Evolutionary conservation across 2,113 vertebrate species (phyloP), one percentile per base, ranked within the genome.

Genomic region (Benitochromis conjunctus): DNA sequence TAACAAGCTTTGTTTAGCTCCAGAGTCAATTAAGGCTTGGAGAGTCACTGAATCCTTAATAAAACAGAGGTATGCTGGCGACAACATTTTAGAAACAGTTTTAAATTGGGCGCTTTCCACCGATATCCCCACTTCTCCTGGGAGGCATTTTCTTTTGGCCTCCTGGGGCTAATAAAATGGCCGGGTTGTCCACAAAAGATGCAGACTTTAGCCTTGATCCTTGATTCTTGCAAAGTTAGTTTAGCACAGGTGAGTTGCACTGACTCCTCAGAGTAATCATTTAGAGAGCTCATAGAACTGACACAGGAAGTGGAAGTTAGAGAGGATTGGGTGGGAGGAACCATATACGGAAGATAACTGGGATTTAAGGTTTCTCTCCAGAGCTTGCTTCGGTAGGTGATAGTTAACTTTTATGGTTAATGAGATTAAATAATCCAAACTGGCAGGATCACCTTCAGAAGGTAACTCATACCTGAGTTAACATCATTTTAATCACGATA

Each of bases 291-390:
- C 4, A 10, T 38, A 64, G 34, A 21, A 29, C 2, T 0, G 41
- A 18, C 14, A 18, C 14, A 0, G 1, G 14, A 74, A 74, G 66
- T 48, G 41, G 24, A 74, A 29, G 66, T 26, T 46, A 48, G 41
- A 48, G 21, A 29, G 14, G 0, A 71, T 48, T 0, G 0, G 66
- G 24, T 29, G 24, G 9, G 9, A 0, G 64, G n/a, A 43, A 24
- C n/a, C 0, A 64, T 12, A 1, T 18, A 38, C 19, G 13, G 36
- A 0, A 0, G n/a, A 43, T 43, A 43, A 24, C 36, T 69, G 64
- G 36, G 9, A 69, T 2, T 24, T 69, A 12, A 9, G 1, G 64
- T 69, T 69, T 4, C 0, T 43, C 12, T 69, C 64, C 64, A 21
- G 64, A 69, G 24, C n/a, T n/a, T 43, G 36, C 36, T 43, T 41